These are phyloP conservation scores for Xanthia icteritia DNA, from an alignment of 2,888 invertebrate species.

Conservation along the genomic window DNA sequence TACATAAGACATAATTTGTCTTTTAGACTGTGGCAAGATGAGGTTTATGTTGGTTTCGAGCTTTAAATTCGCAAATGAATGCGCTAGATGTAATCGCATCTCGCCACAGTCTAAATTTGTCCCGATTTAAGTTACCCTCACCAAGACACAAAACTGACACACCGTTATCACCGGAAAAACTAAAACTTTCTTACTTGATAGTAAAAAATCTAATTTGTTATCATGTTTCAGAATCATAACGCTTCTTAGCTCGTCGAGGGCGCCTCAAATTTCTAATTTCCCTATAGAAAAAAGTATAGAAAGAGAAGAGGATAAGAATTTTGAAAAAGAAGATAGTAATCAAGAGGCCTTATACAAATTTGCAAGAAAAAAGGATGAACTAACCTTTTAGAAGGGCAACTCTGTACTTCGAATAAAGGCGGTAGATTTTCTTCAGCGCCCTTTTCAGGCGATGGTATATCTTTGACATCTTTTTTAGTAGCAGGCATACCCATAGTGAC, in stretches of 20 bases:
- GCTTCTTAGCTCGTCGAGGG: constrained; percentile 38
- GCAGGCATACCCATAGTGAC: constrained; percentile 82
- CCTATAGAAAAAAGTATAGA: constrained; percentile 51
- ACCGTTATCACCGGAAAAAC: constrained; percentile 28
- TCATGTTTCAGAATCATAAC: constrained; percentile 53
- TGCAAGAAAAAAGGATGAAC: constrained; percentile 18
- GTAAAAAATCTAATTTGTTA: constrained; percentile 21
- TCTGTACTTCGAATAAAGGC: constrained; percentile 77
- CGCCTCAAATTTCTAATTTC: constrained; percentile 55
- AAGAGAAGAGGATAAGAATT: constrained; percentile 34
- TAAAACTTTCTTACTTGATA: constrained; percentile 53
- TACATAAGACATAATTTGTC: not conserved
- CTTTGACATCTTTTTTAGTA: constrained; percentile 72
- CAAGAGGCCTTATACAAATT: not conserved
- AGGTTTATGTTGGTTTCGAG: not conserved
- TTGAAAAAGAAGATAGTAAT: not conserved
- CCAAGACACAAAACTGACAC: constrained; percentile 29
- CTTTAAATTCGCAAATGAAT: not conserved
- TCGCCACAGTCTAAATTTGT: constrained; percentile 12
- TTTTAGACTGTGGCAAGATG: constrained; percentile 18
- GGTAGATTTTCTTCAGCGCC: constrained; percentile 78
- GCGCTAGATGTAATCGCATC: not conserved
- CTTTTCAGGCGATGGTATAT: constrained; percentile 84
- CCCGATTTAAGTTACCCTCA: constrained; percentile 14
- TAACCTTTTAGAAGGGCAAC: constrained; percentile 86